Percentiles rank a stretch among this genome's conserved stretches.
phyloP scores from a whole-genome alignment of 2,797 vertebrate species.

The Tympanoctomys barrerae region DNA sequence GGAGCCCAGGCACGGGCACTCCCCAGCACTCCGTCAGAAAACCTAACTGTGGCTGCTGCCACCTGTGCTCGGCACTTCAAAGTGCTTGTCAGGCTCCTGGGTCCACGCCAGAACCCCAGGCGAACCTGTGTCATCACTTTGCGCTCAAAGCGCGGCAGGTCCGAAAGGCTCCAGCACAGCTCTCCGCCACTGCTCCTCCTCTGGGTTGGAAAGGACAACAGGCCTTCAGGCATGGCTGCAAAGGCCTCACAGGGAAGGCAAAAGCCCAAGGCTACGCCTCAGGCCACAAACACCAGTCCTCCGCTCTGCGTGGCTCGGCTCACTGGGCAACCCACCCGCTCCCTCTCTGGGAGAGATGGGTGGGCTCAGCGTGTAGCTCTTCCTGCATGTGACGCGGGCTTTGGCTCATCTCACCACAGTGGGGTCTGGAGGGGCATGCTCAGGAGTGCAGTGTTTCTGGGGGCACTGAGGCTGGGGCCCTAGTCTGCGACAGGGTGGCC shows the following conservation, averaged over 20 bases:
- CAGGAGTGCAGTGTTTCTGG: neutral
- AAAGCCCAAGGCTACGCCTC: neutral
- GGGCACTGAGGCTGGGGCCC: neutral
- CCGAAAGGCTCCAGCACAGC: neutral
- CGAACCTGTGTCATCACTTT: neutral
- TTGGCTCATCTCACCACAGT: neutral
- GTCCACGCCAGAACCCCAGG: neutral
- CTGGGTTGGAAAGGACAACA: neutral
- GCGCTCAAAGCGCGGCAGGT: neutral
- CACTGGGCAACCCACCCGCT: neutral
- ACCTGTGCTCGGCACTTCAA: neutral
- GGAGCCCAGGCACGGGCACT: neutral
- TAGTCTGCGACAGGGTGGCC: neutral
- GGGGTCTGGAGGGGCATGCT: accelerated
- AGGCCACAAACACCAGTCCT: accelerated
- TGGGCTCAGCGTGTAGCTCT: neutral
- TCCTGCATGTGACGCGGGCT: neutral
- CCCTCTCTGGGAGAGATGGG: neutral
- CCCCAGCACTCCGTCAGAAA: neutral
- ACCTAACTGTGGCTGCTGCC: neutral
- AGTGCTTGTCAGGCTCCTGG: accelerated
- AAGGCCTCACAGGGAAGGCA: too few relatives aligned
- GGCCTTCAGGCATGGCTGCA: accelerated
- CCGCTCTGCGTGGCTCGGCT: neutral
- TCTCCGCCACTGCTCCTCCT: neutral